Percentiles rank a stretch among this genome's conserved stretches.
phyloP scores from a whole-genome alignment of 2,113 vertebrate species.

The Sphaerodactylus townsendi region DNA sequence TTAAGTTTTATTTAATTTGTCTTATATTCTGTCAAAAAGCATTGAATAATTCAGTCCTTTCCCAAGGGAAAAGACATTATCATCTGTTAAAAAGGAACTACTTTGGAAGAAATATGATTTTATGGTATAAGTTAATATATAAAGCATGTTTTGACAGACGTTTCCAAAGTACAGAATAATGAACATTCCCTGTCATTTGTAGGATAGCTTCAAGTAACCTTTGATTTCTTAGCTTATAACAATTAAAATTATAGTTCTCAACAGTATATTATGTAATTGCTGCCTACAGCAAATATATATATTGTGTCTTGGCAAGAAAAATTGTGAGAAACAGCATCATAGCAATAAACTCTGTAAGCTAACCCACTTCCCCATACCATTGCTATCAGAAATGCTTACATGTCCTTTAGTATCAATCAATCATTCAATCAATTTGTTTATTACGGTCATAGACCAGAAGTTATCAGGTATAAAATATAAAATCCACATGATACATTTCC shows the following conservation, averaged over 20 bases:
- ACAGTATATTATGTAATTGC: background rate
- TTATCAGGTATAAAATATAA: too few species aligned
- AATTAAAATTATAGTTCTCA: constrained; percentile 16
- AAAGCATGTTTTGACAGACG: constrained; percentile 31
- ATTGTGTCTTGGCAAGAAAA: rapidly evolving
- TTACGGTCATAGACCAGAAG: too few species aligned
- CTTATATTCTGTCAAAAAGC: constrained; percentile 49
- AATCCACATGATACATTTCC: too few species aligned
- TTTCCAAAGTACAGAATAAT: constrained; percentile 6
- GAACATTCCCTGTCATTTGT: constrained; percentile 25
- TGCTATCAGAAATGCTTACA: rapidly evolving
- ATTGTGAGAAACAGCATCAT: background rate
- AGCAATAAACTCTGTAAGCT: background rate
- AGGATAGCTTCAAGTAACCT: constrained; percentile 10
- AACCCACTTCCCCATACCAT: background rate
- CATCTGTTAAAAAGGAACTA: constrained; percentile 43
- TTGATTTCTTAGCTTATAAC: background rate
- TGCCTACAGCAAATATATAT: background rate
- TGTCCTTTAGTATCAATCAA: too few species aligned
- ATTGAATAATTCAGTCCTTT: constrained; percentile 64
- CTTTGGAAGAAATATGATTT: constrained; percentile 48
- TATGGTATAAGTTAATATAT: constrained; percentile 24
- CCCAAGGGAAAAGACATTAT: constrained; percentile 51
- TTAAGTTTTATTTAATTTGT: constrained; percentile 66
- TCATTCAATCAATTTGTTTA: too few species aligned